These are phyloP conservation scores for Ochropleura plecta DNA, from an alignment of 2,888 invertebrate genomes.

Conservation along the genomic window DNA sequence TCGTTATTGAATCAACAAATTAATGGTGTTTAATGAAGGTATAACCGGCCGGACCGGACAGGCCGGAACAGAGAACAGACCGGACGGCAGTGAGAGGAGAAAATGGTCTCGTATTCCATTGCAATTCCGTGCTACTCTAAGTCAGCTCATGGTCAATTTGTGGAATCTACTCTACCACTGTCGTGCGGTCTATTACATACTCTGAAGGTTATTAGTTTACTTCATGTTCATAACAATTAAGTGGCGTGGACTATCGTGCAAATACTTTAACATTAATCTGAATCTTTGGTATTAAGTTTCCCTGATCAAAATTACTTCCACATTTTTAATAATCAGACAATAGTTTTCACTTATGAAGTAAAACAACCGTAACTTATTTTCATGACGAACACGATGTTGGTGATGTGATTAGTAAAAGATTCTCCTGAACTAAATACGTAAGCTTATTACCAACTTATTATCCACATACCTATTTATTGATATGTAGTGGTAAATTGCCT, in stretches of 20 bases:
- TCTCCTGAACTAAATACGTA: conserved; percentile 1
- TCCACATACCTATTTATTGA: conserved; percentile 21
- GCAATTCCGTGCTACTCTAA: background rate
- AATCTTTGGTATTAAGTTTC: background rate
- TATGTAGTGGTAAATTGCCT: conserved; percentile 17
- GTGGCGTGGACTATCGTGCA: background rate
- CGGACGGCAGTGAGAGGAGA: background rate
- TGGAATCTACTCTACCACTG: background rate
- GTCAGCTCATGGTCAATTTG: background rate
- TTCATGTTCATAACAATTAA: background rate
- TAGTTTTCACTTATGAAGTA: background rate
- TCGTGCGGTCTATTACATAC: background rate
- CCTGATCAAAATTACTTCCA: background rate
- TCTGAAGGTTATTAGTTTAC: background rate
- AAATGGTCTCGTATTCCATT: background rate
- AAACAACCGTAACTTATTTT: conserved; percentile 13
- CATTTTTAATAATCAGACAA: background rate
- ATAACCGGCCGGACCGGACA: too few relatives aligned
- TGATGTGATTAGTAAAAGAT: conserved; percentile 16
- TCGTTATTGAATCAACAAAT: background rate
- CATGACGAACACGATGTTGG: conserved; percentile 34
- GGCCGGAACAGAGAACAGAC: too few relatives aligned
- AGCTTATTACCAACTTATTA: background rate
- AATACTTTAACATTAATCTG: background rate
- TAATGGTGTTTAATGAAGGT: background rate